phyloP scores from a whole-genome alignment of 2,797 vertebrate genomes.

The Discoglossus pictus region DNA sequence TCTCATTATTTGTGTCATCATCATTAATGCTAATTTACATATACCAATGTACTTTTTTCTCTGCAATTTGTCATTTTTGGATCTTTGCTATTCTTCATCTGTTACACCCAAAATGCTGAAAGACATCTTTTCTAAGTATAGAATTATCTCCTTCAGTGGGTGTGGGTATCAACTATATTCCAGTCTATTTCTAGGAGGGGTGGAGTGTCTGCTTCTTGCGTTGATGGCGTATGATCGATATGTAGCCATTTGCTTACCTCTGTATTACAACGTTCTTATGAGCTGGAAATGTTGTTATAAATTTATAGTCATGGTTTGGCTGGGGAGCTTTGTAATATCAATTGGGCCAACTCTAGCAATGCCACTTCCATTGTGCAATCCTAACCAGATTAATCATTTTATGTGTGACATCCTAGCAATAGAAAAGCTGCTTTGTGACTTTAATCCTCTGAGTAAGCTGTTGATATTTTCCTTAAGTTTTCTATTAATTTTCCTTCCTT shows the following conservation, averaged over 20 bases:
- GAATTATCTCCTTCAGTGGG: too few species aligned
- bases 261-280: conserved; percentile 15
- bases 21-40: too few species aligned
- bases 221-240: conserved; percentile 27
- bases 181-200: not conserved
- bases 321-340: conserved; percentile 1
- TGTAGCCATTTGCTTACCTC: conserved; percentile 6
- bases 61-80: too few species aligned
- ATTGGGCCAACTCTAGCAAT: not conserved
- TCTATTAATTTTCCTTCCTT: conserved; percentile 30
- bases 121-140: too few species aligned
- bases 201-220: too few species aligned
- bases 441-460: conserved; percentile 43
- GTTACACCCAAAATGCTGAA: too few species aligned
- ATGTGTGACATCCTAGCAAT: conserved; percentile 57
- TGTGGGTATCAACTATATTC: not conserved
- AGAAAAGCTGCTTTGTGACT: conserved; percentile 50
- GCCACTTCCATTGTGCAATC: conserved; percentile 55
- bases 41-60: too few species aligned
- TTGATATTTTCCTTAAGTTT: not conserved
- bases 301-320: conserved; percentile 5
- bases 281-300: conserved; percentile 1
- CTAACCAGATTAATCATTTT: conserved; percentile 57
- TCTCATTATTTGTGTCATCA: too few species aligned
- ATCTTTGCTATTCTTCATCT: too few species aligned